A percentile compares a stretch with the other conserved stretches of the same genome.
phyloP scores from a whole-genome alignment of 1,140 invertebrate genomes.

The Drosophila navojoa region DNA sequence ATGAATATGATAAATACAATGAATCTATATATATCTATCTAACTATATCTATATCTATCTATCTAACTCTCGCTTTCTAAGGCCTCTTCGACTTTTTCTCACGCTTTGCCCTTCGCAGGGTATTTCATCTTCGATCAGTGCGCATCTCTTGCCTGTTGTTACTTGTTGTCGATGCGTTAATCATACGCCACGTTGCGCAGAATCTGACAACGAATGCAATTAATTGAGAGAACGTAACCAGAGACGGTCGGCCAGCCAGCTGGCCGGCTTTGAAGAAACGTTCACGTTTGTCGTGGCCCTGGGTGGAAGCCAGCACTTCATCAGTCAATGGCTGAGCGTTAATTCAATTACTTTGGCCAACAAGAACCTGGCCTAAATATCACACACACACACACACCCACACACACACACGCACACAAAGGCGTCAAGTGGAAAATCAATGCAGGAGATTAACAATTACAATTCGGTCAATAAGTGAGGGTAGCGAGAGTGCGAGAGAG shows the following conservation, averaged over 20 bases:
- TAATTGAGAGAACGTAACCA: constrained; percentile 27
- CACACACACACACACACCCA: constrained; percentile 22
- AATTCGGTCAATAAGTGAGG: constrained; percentile 61
- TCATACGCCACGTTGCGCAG: constrained; percentile 69
- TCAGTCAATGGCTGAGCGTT: constrained; percentile 52
- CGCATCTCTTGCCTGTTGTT: neutral
- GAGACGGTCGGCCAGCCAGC: neutral
- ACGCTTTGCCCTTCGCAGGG: neutral
- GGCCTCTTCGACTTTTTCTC: neutral
- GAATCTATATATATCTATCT: neutral
- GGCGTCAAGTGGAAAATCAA: constrained; percentile 59
- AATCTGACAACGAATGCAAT: constrained; percentile 42
- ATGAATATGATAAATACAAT: no score
- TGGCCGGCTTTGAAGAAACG: no score
- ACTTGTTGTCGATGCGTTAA: constrained; percentile 38
- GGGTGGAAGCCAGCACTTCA: constrained; percentile 20
- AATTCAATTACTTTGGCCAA: constrained; percentile 56
- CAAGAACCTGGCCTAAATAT: constrained; percentile 22
- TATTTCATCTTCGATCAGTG: neutral
- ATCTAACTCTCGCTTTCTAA: neutral
- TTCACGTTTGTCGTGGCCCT: neutral
- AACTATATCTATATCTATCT: neutral
- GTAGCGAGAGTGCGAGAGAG: neutral
- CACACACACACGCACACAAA: constrained; percentile 28
- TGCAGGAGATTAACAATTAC: constrained; percentile 76